Evolutionary conservation across 2,113 vertebrate genomes (phyloP), one percentile per base, ranked within the genome.

Genomic region (Psilopsiagon aymara): DNA sequence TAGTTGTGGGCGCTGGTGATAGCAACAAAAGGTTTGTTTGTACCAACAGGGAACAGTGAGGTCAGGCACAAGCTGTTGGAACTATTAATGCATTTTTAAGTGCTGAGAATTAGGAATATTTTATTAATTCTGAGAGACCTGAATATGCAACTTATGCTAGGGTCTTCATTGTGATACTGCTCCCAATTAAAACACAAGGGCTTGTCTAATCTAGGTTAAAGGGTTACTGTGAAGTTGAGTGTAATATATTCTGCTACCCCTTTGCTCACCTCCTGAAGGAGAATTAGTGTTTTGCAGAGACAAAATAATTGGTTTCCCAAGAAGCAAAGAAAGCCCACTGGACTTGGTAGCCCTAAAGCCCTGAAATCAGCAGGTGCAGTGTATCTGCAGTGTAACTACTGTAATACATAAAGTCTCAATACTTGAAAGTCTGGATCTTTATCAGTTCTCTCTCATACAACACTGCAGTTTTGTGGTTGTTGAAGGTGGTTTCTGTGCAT

Each of bases 21-120:
- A 93, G 95, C 94, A 96, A 92, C 92, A 95, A 90, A 96, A 96
- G 49, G 33, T 96, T 95, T 95, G 94, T 96, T 96, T 96, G 82
- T 96, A 92, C 90, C 90, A 95, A 96, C 88, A 90, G 67, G 85
- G 70, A 96, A 63, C 88, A 94, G 47, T 83, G 85, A 97, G 86
- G 90, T 96, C 96, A 97, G 82, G 82, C 94, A 88, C 76, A 93
- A 93, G 85, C 79, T 96, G 75, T 92, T 97, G 88, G 92, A 97
- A 88, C 82, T 90, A 80, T 83, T 62, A 83, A 93, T 86, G 76
- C 90, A 96, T 96, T 96, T 97, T 97, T 94, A 93, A 96, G 95
- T 90, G 82, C 64, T 97, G 92, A 96, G 94, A 93, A 94, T 95
- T 94, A 77, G 82, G 76, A 95, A 92, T 90, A 88, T 94, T 95